A percentile compares a stretch with the other conserved stretches of the same genome.
Conservation (phyloP, 2,888 invertebrate species). For the Rugalucina vietnamica region DNA sequence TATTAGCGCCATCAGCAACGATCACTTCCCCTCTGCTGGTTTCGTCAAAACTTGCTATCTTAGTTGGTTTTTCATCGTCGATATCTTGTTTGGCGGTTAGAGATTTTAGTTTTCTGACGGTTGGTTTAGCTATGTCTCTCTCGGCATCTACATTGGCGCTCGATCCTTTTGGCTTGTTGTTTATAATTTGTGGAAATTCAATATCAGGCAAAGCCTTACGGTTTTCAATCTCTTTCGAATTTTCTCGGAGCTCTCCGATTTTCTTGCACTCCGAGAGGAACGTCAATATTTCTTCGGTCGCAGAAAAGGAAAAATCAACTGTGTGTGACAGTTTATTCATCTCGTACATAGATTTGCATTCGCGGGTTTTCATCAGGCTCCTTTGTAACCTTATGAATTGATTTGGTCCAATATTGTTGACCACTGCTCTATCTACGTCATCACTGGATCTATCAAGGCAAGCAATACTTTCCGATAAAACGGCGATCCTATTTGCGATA, state of each 20-base stretch:
- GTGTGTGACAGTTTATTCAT: not conserved
- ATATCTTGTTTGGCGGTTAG: not conserved
- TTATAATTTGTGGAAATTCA: not conserved
- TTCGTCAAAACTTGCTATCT: not conserved
- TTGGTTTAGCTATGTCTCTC: not conserved
- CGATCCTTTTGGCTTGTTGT: not conserved
- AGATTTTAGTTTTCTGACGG: not conserved
- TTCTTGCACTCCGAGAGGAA: not conserved
- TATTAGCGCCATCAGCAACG: not conserved
- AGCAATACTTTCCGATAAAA: not conserved
- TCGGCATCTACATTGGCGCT: too few relatives aligned
- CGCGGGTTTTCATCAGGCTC: not conserved
- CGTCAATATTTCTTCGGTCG: not conserved
- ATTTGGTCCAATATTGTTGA: not conserved
- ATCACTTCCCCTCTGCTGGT: not conserved
- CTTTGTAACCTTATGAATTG: not conserved
- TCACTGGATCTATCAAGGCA: not conserved
- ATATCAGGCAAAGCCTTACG: not conserved
- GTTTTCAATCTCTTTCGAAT: not conserved
- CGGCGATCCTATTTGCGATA: not conserved
- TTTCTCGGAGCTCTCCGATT: not conserved
- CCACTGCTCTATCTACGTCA: not conserved
- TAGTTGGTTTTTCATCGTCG: not conserved
- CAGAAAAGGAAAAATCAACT: not conserved
- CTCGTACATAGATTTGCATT: not conserved